Base-by-base conservation (phyloP, 2,888 invertebrate genomes). In the Melieria crassipennis region DNA sequence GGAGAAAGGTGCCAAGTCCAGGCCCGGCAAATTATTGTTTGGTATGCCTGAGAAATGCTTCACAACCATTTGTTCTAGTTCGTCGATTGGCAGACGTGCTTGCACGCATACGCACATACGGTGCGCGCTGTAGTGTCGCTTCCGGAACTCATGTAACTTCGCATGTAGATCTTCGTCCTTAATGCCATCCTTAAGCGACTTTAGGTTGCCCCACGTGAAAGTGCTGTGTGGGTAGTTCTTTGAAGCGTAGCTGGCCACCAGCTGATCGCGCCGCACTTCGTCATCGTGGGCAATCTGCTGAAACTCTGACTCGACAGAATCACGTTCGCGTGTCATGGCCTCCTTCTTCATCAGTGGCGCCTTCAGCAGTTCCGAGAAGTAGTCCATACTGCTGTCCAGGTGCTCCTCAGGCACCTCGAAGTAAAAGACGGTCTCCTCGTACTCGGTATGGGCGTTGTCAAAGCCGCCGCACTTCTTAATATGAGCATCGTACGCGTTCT, bases 231-330 rank as follows among this genome's bases (percentile, higher is more conserved):
- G 96, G 82, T 93, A 94, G 1, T 89, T 89, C 5, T 87, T 84
- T 50, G 90, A 90, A 66, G 94, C 93, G 72, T 94, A 85, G 52
- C 91, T 90, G 62, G 91, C 90, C 60, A 96, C 86, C 63, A 97
- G 82, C 87, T 95, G 95, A 83, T 94, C 93, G 66, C 91, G 91
- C 70, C 95, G 90, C 75, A 91, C 90, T 16, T 89, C 88, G 82
- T 96, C 96, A 4, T 91, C 92, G 4, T 93, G 92, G 3, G 92
- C 82, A 3, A 93, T 92, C 88, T 94, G 92, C 79, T 94, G 93
- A 86, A 95, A 97, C 85, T 97, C 96, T 66, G 95, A 95, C 82
- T 97, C 95, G 4, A 97, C 93, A 0, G 96, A 92, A 85, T 95
- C 92, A 56, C 95, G 88, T 86, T 97, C 97, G 57, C 96, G 88